Conservation (phyloP, 2,797 vertebrate species). For the Sibirionetta formosa region DNA sequence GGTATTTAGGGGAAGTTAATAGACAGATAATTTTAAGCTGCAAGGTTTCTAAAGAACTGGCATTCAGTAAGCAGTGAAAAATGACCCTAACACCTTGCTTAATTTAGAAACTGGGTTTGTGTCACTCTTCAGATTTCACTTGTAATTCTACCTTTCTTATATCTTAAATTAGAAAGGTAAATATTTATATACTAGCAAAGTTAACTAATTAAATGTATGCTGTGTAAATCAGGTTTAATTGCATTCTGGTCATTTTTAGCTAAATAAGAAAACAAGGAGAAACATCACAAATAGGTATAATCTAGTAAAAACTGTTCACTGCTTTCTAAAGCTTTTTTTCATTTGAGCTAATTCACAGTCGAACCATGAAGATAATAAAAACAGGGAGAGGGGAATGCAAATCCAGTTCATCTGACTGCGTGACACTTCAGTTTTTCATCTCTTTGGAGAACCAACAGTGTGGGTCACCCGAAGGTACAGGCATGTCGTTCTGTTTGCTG, state of each 20-base stretch:
- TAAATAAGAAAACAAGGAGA: background rate
- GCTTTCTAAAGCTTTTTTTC: background rate
- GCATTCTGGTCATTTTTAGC: background rate
- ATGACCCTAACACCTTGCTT: background rate
- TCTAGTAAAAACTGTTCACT: background rate
- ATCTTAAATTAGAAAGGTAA: background rate
- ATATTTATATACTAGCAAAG: background rate
- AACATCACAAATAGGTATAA: background rate
- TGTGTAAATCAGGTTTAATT: background rate
- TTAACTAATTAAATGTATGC: background rate
- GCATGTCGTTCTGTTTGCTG: background rate
- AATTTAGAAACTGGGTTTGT: conserved; percentile 29
- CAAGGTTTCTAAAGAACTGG: background rate
- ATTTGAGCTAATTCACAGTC: background rate
- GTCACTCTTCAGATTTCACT: background rate
- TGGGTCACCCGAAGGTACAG: background rate
- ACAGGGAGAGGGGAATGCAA: background rate
- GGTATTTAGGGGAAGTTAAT: conserved; percentile 44
- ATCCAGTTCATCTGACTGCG: background rate
- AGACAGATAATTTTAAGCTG: conserved; percentile 35
- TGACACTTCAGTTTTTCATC: background rate
- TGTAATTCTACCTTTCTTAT: background rate
- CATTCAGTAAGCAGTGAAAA: background rate
- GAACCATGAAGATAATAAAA: background rate
- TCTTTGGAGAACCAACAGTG: background rate